Percentiles rank a stretch among this genome's conserved stretches.
Conservation (phyloP, 2,888 invertebrate species). For the Empis stercorea region DNA sequence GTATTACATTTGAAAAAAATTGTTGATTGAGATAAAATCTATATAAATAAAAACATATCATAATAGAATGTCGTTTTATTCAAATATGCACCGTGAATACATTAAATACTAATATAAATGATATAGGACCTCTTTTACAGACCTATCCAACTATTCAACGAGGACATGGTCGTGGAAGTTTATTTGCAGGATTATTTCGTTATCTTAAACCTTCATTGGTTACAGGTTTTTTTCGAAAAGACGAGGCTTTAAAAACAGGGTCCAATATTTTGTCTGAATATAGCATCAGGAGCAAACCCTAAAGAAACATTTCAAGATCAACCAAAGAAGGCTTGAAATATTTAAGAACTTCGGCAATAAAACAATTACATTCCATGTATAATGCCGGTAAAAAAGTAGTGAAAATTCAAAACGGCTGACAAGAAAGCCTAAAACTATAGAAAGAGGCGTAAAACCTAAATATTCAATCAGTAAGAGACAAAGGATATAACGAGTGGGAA, state of each 20-base stretch:
- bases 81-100: too few relatives aligned
- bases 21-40: too few relatives aligned
- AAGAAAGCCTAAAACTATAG: not conserved
- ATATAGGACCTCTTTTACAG: slow-evolving; percentile 1
- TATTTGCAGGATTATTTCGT: not conserved
- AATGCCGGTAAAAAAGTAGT: too few relatives aligned
- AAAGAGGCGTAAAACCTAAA: not conserved
- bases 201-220: not conserved
- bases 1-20: too few relatives aligned
- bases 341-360: too few relatives aligned
- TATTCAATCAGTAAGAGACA: too few relatives aligned
- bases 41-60: too few relatives aligned
- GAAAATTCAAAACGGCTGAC: not conserved
- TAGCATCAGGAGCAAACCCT: not conserved
- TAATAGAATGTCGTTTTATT: too few relatives aligned
- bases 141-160: not conserved
- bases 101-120: too few relatives aligned
- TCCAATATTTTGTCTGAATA: not conserved
- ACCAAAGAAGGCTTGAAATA: not conserved
- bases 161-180: not conserved
- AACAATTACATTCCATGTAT: too few relatives aligned
- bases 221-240: not conserved
- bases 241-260: not conserved
- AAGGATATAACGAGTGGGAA: not conserved
- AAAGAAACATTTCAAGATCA: not conserved